Base-by-base conservation (phyloP, 2,113 vertebrate species). In the Pterophyllum scalare region DNA sequence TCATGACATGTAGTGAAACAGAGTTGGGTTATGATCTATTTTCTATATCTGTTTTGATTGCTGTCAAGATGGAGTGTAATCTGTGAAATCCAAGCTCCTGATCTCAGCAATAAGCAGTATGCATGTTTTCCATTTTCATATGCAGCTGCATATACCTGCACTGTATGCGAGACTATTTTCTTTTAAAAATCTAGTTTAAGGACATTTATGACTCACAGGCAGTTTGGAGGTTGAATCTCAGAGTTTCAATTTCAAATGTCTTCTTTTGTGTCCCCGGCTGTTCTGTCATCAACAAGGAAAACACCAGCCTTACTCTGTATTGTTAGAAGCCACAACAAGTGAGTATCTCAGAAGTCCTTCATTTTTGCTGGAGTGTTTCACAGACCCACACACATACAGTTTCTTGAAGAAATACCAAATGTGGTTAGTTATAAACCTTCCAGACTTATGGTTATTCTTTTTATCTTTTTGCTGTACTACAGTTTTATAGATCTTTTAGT, bases 211-310 rank as follows among this genome's bases (percentile, higher is more conserved):
- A 62, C 52, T 79, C 43, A 26, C 54, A 28, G 59, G 75, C 43
- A 57, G 40, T 46, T 38, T 52, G 75, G 19, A 61, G 65, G 67
- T 64, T 80, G 70, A 14, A 49, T 77, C 82, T 79, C 54, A 43
- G 15, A 54, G 76, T 81, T 85, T 77, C 20, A 33, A 7, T 88
- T 77, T 84, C 52, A 79, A 52, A 76, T 46, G 49, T 56, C 49
- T 61, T 79, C 59, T 20, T 1, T 59, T 79, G 65, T 56, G n/a
- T 81, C 52, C 58, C 3, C 26, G 13, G 14, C 22, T 86, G 40
- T 70, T 26, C 43, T 79, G 20, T 59, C 75, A 65, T 72, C 75
- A 77, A n/a, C 70, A 14, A 35, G 22, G 6, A 62, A 75, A 67
- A 76, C 5, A 26, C 75, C 10, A 9, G 11, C 17, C 5, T 67